These are phyloP conservation scores for Nomada fabriciana DNA, from an alignment of 2,888 invertebrate species.

Conservation along the genomic window DNA sequence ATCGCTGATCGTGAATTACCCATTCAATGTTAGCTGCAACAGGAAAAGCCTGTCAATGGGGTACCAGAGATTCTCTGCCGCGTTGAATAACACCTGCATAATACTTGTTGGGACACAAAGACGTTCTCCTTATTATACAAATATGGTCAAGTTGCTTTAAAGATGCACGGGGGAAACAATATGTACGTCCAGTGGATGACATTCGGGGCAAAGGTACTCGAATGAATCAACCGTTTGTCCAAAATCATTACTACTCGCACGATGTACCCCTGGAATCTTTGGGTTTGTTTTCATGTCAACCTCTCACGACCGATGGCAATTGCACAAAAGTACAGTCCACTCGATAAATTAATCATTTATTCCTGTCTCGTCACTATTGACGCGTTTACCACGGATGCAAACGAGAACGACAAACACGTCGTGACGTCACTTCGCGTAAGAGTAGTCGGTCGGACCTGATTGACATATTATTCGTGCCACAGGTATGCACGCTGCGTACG, in stretches of 20 bases:
- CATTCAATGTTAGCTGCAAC: conserved; percentile 43
- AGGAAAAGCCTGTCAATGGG: conserved; percentile 54
- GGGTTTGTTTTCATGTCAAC: too few species aligned
- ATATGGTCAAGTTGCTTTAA: conserved; percentile 9
- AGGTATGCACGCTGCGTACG: background rate
- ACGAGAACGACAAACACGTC: conserved; percentile 5
- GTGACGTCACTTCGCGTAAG: conserved; percentile 68
- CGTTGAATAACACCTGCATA: conserved; percentile 45
- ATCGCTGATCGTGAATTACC: conserved; percentile 44
- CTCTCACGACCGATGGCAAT: too few species aligned
- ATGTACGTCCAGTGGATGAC: background rate
- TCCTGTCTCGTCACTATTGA: background rate
- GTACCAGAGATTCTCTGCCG: conserved; percentile 39
- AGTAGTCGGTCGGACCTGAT: conserved; percentile 62
- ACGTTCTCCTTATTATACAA: conserved; percentile 42
- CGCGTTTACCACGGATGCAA: background rate
- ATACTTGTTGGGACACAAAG: conserved; percentile 25
- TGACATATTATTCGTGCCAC: conserved; percentile 26
- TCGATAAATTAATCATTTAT: background rate
- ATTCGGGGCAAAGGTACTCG: background rate
- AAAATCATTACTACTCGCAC: too few species aligned
- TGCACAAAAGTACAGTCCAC: too few species aligned
- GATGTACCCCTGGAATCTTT: too few species aligned
- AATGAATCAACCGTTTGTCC: too few species aligned
- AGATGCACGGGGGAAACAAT: background rate